Evolutionary conservation across 2,888 invertebrate species (phyloP).

Genomic region (Acanthococcus lagerstroemiae): DNA sequence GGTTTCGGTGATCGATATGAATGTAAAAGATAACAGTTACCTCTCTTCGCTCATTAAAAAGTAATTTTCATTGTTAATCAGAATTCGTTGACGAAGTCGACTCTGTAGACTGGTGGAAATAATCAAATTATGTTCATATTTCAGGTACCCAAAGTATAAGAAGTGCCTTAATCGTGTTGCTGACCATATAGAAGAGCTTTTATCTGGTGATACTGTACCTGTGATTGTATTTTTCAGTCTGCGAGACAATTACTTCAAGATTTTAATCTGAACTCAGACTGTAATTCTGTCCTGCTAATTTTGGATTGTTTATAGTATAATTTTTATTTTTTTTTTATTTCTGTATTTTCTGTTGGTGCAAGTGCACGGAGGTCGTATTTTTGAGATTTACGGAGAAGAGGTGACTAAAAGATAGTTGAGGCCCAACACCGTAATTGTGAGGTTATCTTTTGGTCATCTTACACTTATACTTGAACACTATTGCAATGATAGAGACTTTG

Average conservation of each 20-base stretch:
- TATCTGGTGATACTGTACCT: neutral
- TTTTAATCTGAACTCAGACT: neutral
- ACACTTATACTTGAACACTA: no score
- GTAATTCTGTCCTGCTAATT: neutral
- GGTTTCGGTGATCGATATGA: slow-evolving; percentile 48
- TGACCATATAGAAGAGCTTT: neutral
- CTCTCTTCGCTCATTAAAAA: slow-evolving; percentile 34
- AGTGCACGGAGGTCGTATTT: no score
- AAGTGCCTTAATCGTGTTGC: neutral
- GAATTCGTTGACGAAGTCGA: no score
- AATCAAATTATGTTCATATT: neutral
- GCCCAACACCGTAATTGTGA: no score
- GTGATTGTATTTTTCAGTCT: neutral
- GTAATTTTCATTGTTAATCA: no score
- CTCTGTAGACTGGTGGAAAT: neutral
- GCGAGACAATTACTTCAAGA: neutral
- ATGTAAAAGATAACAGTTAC: slow-evolving; percentile 32
- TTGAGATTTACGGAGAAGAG: no score
- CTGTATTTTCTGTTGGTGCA: neutral
- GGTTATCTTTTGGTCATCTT: no score
- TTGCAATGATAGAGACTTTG: no score
- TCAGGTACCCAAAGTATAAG: neutral
- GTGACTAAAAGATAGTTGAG: no score
- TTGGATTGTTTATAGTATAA: neutral
- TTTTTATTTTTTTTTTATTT: neutral